phyloP scores from a whole-genome alignment of 2,797 vertebrate species.

The Eremophila alpestris region DNA sequence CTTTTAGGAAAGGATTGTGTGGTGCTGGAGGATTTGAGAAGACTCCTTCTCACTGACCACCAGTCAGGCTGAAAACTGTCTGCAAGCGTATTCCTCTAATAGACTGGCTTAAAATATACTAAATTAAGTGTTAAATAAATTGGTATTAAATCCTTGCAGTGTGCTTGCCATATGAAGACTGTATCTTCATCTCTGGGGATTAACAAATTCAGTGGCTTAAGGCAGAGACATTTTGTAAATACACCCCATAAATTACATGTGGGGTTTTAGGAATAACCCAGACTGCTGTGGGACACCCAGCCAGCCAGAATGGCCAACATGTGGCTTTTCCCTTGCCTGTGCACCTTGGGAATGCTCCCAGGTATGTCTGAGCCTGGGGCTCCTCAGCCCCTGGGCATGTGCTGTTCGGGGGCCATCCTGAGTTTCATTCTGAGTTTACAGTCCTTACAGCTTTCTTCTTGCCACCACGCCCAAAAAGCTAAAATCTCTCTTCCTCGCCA shows the following conservation, averaged over 20 bases:
- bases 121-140: conserved; percentile 12
- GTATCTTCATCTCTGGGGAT: not conserved
- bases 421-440: not conserved
- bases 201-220: conserved; percentile 17
- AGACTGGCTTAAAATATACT: conserved; percentile 18
- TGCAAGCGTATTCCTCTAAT: not conserved
- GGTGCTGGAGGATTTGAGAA: not conserved
- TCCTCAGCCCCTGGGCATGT: rapidly evolving
- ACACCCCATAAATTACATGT: not conserved
- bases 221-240: not conserved
- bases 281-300: not conserved
- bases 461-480: not conserved
- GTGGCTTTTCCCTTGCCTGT: conserved; percentile 30
- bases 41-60: not conserved
- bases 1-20: not conserved
- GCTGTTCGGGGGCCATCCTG: not conserved
- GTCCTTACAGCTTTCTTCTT: not conserved
- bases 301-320: not conserved
- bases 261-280: not conserved
- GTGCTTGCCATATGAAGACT: not conserved
- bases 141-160: not conserved
- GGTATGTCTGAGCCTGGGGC: not conserved
- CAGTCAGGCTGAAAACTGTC: not conserved
- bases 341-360: not conserved
- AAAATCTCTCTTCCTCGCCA: not conserved